Base-by-base conservation (phyloP, 2,113 vertebrate species). In the Tauraco erythrolophus region DNA sequence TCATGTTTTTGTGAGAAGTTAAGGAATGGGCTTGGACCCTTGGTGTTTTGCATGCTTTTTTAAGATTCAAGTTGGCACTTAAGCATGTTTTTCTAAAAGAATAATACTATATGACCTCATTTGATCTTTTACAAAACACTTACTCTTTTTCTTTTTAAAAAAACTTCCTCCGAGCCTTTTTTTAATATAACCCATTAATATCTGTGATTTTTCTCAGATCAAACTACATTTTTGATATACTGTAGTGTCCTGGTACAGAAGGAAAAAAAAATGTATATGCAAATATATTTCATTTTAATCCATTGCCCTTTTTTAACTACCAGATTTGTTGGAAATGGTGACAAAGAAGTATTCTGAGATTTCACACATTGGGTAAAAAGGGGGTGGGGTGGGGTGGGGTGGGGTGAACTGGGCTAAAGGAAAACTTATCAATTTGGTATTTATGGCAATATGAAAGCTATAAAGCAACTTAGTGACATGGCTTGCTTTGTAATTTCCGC, bases 401-500 rank as follows among this genome's bases (percentile, higher is more conserved):
- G 79, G 78, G 60, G 75, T 85, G 65, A 92, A 69, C 69, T 50
- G 70, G 91, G 78, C 87, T 97, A 62, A 92, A 94, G 46, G 78
- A 90, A 97, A 96, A 96, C 65, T 94, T 97, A 96, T 96, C 95
- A 91, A 80, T 84, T 92, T 92, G 79, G 79, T 94, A 94, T 97
- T 95, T 68, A 88, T 97, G 96, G 94, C 97, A 96, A 93, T 96
- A 95, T 93, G 94, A 94, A 97, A 92, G 94, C 95, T 97, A 91
- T 94, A 97, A 96, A 97, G 97, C 89, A 95, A 95, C 93, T 97
- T 96, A 90, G 95, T 97, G 98, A 97, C 89, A 51, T 78, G 83
- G 94, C 96, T 98, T 95, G 97, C 97, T 97, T 97, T 96, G 95
- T 98, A 97, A 97, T 96, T 97, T 98, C 97, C 95, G 97, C 95